These are phyloP conservation scores for Vombatus ursinus DNA, from an alignment of 2,113 vertebrate species.

Conservation along the genomic window DNA sequence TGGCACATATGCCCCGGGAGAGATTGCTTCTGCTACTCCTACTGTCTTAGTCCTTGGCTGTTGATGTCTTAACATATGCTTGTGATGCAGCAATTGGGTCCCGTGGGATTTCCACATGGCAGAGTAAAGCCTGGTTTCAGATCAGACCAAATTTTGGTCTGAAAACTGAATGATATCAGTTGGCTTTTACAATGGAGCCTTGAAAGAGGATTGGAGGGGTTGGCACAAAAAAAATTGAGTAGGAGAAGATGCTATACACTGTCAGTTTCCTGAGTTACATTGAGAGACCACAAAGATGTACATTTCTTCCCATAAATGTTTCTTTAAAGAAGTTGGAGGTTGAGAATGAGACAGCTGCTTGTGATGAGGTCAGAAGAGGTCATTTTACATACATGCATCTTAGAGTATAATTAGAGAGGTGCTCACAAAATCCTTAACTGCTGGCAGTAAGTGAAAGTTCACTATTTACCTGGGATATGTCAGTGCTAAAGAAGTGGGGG, in stretches of 20 bases:
- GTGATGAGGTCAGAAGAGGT: not conserved
- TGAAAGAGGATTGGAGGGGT: constrained; percentile 46
- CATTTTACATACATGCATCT: not conserved
- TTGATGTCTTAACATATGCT: constrained; percentile 49
- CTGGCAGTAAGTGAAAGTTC: not conserved
- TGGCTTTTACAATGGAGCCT: constrained; percentile 45
- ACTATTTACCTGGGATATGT: not conserved
- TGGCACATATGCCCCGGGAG: constrained; percentile 57
- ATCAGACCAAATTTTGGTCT: constrained; percentile 62
- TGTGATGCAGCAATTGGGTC: constrained; percentile 43
- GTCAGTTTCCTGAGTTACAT: constrained; percentile 44
- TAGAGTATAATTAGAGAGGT: constrained; percentile 29
- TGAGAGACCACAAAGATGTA: constrained; percentile 28
- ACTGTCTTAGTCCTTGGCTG: constrained; percentile 53
- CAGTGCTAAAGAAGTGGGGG: not conserved
- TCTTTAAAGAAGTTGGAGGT: constrained; percentile 24
- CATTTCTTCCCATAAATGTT: constrained; percentile 31
- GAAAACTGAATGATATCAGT: constrained; percentile 75
- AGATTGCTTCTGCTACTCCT: constrained; percentile 53
- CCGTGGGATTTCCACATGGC: constrained; percentile 57
- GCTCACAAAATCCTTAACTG: not conserved
- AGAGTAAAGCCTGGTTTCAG: constrained; percentile 56
- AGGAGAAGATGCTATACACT: constrained; percentile 29
- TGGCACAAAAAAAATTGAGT: constrained; percentile 31
- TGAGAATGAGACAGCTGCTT: constrained; percentile 28